A percentile compares a stretch with the other conserved stretches of the same genome.
Evolutionary conservation across 2,113 vertebrate species (phyloP).

Genomic region (Chloroceryle aenea): DNA sequence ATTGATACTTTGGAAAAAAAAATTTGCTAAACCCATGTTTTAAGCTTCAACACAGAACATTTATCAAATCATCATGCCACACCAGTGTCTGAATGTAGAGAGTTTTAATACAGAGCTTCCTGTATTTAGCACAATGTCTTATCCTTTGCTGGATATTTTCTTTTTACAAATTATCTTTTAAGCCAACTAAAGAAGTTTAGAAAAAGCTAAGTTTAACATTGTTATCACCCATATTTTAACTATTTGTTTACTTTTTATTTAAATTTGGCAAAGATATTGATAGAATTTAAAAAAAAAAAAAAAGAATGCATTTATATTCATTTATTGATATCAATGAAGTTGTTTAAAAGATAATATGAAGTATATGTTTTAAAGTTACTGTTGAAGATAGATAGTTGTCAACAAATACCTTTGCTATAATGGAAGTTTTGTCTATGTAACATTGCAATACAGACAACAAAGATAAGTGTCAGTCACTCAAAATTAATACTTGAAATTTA

Average conservation of each 20-base stretch:
- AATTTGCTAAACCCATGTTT: not conserved
- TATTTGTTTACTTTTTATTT: not conserved
- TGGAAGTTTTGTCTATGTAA: not conserved
- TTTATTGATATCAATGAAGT: not conserved
- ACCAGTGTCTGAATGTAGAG: not conserved
- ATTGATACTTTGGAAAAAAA: too few species aligned
- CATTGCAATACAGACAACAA: not conserved
- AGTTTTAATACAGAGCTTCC: slow-evolving; percentile 15
- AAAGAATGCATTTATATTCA: not conserved
- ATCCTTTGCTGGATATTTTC: not conserved
- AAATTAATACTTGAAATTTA: not conserved
- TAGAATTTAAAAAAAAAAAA: not conserved
- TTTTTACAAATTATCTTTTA: not conserved
- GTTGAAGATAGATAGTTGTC: not conserved
- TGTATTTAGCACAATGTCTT: not conserved
- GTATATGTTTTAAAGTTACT: not conserved
- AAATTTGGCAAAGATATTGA: not conserved
- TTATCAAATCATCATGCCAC: not conserved
- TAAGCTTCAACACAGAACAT: not conserved
- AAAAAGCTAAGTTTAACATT: not conserved
- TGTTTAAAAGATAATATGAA: not conserved
- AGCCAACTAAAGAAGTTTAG: not conserved
- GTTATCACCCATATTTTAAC: not conserved
- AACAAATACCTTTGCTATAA: not conserved
- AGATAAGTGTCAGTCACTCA: not conserved